Conservation (phyloP, 2,113 vertebrate species). For the Alouatta palliata region DNA sequence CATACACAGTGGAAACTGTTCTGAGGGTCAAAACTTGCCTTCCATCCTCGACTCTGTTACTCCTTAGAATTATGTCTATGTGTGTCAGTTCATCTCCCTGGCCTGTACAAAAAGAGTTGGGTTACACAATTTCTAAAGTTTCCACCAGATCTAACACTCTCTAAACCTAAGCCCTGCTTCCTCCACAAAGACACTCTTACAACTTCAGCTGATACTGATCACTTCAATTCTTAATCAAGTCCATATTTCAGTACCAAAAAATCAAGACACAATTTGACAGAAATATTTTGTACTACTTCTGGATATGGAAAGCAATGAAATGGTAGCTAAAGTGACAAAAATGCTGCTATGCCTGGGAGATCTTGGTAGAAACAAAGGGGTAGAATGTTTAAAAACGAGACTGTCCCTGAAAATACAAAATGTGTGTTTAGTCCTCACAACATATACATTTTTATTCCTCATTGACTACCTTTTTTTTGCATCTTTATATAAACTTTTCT, state of each 20-base stretch:
- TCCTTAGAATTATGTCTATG: neutral
- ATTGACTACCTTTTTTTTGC: neutral
- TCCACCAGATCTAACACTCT: neutral
- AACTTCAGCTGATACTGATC: neutral
- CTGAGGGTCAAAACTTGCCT: neutral
- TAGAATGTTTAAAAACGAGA: neutral
- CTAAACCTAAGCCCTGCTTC: slow-evolving; percentile 27
- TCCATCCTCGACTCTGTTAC: neutral
- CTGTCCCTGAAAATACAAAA: neutral
- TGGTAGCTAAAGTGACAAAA: neutral
- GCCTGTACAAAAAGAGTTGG: neutral
- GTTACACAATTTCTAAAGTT: slow-evolving; percentile 50
- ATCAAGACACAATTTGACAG: neutral
- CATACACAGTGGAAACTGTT: neutral
- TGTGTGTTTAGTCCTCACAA: neutral
- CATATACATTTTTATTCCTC: neutral
- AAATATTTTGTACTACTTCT: slow-evolving; percentile 43
- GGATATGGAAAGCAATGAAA: slow-evolving; percentile 21
- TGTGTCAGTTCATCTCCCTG: neutral
- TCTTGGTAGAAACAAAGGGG: neutral
- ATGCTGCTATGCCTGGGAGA: neutral
- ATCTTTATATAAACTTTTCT: neutral
- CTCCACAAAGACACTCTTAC: neutral
- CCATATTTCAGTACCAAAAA: slow-evolving; percentile 38
- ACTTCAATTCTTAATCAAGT: slow-evolving; percentile 48